Evolutionary conservation across 2,888 invertebrate species (phyloP).

Genomic region (Drosophila mimetica): DNA sequence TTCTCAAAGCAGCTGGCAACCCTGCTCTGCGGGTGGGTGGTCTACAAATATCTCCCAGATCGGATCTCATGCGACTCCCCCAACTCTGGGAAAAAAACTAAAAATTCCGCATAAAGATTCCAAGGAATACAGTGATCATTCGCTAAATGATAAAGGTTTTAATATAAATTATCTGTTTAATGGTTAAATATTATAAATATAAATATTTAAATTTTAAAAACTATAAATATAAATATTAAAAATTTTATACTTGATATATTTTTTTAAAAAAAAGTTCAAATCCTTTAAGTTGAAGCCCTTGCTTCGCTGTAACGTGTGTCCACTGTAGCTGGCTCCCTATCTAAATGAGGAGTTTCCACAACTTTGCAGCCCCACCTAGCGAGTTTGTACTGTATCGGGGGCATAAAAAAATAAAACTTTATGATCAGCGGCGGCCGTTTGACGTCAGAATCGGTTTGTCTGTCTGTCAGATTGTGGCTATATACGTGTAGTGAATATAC

Average conservation of each 20-base stretch:
- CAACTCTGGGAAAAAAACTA: constrained; percentile 5
- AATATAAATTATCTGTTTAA: no score
- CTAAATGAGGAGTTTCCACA: background rate
- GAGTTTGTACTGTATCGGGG: constrained; percentile 7
- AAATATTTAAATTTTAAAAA: no score
- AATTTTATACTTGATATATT: no score
- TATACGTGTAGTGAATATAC: constrained; percentile 9
- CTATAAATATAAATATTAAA: no score
- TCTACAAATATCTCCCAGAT: constrained; percentile 4
- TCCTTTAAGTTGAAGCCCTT: background rate
- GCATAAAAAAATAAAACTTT: constrained; percentile 17
- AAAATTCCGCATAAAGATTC: constrained; percentile 5
- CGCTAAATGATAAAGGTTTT: no score
- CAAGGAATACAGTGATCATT: background rate
- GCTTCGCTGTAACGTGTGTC: background rate
- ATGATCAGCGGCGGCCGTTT: constrained; percentile 37
- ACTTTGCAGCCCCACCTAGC: no score
- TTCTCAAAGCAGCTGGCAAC: constrained; percentile 58
- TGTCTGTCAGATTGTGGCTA: constrained; percentile 20
- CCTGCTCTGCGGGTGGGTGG: constrained; percentile 32
- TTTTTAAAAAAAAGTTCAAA: no score
- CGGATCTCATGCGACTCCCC: background rate
- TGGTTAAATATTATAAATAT: no score
- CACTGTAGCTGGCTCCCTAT: background rate
- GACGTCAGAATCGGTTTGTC: constrained; percentile 41